Base-by-base conservation (phyloP, 1,140 invertebrate genomes). In the Meloidogyne chitwoodi region DNA sequence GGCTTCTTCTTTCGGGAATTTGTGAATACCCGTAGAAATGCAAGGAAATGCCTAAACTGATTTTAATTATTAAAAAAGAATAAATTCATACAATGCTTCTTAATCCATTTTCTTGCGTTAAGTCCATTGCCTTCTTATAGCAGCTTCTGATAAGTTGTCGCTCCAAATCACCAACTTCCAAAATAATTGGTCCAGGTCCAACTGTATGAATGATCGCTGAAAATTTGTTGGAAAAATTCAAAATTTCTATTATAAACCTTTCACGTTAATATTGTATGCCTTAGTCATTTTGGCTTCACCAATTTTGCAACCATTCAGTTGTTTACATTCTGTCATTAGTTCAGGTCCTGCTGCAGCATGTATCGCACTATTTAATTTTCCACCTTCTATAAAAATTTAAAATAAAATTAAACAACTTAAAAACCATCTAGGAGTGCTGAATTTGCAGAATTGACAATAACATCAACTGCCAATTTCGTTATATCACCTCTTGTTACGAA, bases 11-110 rank as follows among this genome's bases (percentile, higher is more conserved):
- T 67, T 80, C 19, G 77, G 77, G 63, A 72, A 79, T 26, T 41
- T 26, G 48, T 79, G 81, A 31, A 80, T 48, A 16, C 77, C 77
- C 1, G 77, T 79, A n/a, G 78, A 80, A 38, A 79, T 80, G 62
- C 77, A 80, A 31, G 77, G 77, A 34, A 79, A 79, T 14, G 77
- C 73, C 71, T 74, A 16, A 72, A 41, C 11, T 41, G 2, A 22
- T 44, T 74, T 16, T 2, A 14, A 65, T 41, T 56, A n/a, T n/a
- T n/a, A n/a, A 11, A 74, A 75, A 73, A 16, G 11, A 38, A 26
- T 5, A 27, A 41, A 2, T 41, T 41, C 1, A 29, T 62, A 78
- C 79, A 67, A 80, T 68, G 67, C 41, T 63, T 48, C 65, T 62
- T 6, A 80, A 22, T 34, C 31, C 29, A 61, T 79, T 56, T 29